phyloP scores from a whole-genome alignment of 2,113 vertebrate genomes.

The Corythaeola cristata region DNA sequence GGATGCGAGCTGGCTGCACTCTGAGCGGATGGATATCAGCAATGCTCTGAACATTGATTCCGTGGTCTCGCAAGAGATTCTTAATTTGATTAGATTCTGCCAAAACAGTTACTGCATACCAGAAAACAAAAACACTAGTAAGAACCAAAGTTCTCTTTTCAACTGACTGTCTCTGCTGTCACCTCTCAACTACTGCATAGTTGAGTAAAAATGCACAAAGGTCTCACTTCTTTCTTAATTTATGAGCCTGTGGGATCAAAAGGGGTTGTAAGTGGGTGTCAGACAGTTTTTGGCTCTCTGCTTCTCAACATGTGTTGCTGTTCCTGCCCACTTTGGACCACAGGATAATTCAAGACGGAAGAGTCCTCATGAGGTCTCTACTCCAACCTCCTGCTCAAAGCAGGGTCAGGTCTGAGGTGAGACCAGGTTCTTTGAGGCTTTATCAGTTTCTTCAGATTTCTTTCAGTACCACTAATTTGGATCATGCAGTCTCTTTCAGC shows the following conservation, averaged over 20 bases:
- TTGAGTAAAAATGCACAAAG: not conserved
- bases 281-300: not conserved
- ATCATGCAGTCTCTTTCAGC: not conserved
- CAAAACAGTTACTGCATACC: slow-evolving; percentile 85
- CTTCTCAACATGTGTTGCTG: not conserved
- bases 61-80: slow-evolving; percentile 81
- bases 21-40: slow-evolving; percentile 86
- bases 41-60: slow-evolving; percentile 85
- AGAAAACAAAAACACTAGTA: not conserved
- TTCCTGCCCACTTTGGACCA: not conserved
- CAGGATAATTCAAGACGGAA: not conserved
- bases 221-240: not conserved
- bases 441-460: not conserved
- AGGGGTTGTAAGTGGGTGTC: not conserved
- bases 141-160: not conserved
- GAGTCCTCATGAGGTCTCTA: not conserved
- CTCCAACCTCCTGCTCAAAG: not conserved
- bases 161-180: not conserved
- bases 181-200: not conserved
- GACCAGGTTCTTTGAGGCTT: not conserved
- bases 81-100: slow-evolving; percentile 90
- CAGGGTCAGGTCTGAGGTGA: not conserved
- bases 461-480: not conserved
- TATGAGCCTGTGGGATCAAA: not conserved
- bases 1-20: slow-evolving; percentile 92